Conservation (phyloP, 2,888 invertebrate species). For the Craniophora ligustri region DNA sequence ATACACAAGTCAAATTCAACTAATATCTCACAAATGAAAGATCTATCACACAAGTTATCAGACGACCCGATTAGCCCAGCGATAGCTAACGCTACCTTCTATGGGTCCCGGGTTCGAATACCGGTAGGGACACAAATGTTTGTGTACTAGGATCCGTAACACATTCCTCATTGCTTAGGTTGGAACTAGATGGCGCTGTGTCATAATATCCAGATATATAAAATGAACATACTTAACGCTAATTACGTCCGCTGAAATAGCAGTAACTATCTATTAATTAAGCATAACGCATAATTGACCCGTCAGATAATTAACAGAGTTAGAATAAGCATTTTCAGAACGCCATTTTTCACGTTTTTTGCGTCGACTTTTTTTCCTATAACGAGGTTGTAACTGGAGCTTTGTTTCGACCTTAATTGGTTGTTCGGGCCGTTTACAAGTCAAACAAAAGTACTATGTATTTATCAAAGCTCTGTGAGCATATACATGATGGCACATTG, state of each 20-base stretch:
- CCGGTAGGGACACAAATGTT: too few species aligned
- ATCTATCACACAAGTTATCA: too few species aligned
- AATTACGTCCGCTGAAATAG: conserved; percentile 31
- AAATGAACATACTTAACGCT: too few species aligned
- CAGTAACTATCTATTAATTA: conserved; percentile 33
- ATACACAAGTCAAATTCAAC: too few species aligned
- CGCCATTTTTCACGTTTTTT: conserved; percentile 28
- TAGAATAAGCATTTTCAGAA: conserved; percentile 33
- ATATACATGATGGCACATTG: conserved; percentile 19
- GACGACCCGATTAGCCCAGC: too few species aligned
- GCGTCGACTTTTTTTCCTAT: conserved; percentile 25
- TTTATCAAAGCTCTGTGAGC: conserved; percentile 31
- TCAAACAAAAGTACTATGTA: conserved; percentile 46
- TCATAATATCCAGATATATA: too few species aligned
- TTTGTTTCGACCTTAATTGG: conserved; percentile 49
- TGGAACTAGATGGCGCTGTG: too few species aligned
- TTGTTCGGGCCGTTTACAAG: conserved; percentile 42
- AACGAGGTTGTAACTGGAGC: conserved; percentile 44
- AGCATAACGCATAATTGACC: conserved; percentile 34
- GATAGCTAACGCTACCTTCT: too few species aligned
- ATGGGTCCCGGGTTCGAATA: too few species aligned
- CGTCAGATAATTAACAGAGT: conserved; percentile 41
- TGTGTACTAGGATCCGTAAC: too few species aligned
- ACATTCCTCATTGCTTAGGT: too few species aligned
- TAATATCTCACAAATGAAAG: too few species aligned